A percentile compares a stretch with the other conserved stretches of the same genome.
Conservation (phyloP, 2,888 invertebrate genomes). For the Phalera bucephala region DNA sequence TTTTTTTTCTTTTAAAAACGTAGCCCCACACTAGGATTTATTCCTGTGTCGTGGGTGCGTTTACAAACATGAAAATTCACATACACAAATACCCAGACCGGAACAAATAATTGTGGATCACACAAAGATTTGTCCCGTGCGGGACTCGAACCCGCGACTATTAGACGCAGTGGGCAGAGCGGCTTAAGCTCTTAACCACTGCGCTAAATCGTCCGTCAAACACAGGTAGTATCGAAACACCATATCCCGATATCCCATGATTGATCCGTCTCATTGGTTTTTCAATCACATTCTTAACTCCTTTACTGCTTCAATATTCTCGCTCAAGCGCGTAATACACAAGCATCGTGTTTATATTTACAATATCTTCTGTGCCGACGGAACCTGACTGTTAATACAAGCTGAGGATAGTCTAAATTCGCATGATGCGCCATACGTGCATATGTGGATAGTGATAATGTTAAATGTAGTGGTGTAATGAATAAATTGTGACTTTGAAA, state of each 20-base stretch:
- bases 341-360: slow-evolving; percentile 28
- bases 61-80: no score
- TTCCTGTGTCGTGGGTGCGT: no score
- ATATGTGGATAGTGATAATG: slow-evolving; percentile 32
- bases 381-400: slow-evolving; percentile 29
- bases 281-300: background rate
- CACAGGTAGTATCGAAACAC: background rate
- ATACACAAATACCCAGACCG: no score
- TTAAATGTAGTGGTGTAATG: slow-evolving; percentile 16
- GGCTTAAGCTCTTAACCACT: no score
- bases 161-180: no score
- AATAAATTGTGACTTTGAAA: slow-evolving; percentile 2
- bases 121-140: no score
- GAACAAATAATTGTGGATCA: no score
- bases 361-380: slow-evolving; percentile 7
- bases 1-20: no score
- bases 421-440: slow-evolving; percentile 45
- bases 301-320: background rate
- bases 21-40: no score
- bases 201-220: no score
- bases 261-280: slow-evolving; percentile 2
- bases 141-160: no score
- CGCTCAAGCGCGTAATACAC: slow-evolving; percentile 29
- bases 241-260: background rate
- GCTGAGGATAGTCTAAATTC: slow-evolving; percentile 37